A percentile compares a stretch with the other conserved stretches of the same genome.
Evolutionary conservation across 1,140 invertebrate species (phyloP).

Genomic region (Hyposmocoma kahamanoa): DNA sequence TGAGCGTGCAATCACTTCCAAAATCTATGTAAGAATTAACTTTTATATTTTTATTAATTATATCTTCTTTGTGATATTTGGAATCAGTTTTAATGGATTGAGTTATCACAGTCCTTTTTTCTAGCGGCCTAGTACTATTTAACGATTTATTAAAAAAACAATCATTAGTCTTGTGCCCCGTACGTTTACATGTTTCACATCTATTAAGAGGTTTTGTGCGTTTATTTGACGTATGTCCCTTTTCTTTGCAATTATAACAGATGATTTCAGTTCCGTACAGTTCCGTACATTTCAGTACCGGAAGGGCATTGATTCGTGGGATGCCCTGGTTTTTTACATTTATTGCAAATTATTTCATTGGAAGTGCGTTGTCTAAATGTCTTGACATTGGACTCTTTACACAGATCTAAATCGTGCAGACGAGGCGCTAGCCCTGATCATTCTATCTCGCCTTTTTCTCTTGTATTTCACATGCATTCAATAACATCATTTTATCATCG

Average conservation of each 20-base stretch:
- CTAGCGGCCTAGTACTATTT: neutral
- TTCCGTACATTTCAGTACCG: too few species aligned
- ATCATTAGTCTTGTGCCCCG: neutral
- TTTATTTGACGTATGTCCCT: neutral
- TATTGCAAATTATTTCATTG: conserved; percentile 2
- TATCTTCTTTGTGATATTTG: neutral
- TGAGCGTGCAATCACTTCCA: neutral
- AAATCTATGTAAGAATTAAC: neutral
- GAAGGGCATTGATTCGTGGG: neutral
- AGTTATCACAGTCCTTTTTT: neutral
- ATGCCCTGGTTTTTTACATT: conserved; percentile 5
- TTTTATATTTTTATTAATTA: neutral
- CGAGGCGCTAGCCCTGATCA: too few species aligned
- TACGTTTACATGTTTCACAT: neutral
- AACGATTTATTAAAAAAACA: neutral
- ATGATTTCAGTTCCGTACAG: neutral
- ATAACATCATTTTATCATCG: too few species aligned
- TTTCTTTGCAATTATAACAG: conserved; percentile 2
- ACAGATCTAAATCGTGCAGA: too few species aligned
- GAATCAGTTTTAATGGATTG: neutral
- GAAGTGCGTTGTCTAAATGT: neutral
- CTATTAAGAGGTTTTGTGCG: neutral
- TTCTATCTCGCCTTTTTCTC: too few species aligned
- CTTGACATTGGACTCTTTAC: neutral
- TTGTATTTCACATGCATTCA: too few species aligned